phyloP scores from a whole-genome alignment of 2,797 vertebrate genomes.

The Brachyrhaphis roseni region DNA sequence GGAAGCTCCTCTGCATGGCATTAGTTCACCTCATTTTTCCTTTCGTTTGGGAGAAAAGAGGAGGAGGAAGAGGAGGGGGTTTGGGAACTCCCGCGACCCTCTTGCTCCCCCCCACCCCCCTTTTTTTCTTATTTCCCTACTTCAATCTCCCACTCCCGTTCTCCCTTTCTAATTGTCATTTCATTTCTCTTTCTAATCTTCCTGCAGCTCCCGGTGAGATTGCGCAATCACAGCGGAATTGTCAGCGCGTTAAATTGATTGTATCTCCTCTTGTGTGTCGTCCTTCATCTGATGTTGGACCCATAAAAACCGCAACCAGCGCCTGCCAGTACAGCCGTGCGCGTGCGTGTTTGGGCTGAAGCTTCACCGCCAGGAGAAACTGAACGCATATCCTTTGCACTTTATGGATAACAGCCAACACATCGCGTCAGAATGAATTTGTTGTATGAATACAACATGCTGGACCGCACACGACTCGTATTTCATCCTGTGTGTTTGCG shows the following conservation, averaged over 20 bases:
- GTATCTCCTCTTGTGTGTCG: constrained; percentile 55
- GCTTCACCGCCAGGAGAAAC: constrained; percentile 49
- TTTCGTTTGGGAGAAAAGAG: constrained; percentile 78
- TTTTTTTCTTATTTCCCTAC: constrained; percentile 35
- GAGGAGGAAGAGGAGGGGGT: constrained; percentile 78
- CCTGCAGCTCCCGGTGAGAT: constrained; percentile 73
- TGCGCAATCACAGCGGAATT: constrained; percentile 74
- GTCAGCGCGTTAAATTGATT: constrained; percentile 78
- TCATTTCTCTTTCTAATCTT: constrained; percentile 62
- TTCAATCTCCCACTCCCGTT: constrained; percentile 24
- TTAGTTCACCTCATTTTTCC: constrained; percentile 54
- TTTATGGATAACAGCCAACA: constrained; percentile 60
- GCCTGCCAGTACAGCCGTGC: constrained; percentile 8
- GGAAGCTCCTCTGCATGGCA: constrained; percentile 87
- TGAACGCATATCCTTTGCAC: constrained; percentile 60
- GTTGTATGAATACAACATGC: constrained; percentile 50
- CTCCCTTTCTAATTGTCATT: constrained; percentile 53
- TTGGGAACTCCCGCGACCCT: not conserved
- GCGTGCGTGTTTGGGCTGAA: not conserved
- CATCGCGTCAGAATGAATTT: constrained; percentile 63
- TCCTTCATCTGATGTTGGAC: constrained; percentile 59
- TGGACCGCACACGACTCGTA: constrained; percentile 24
- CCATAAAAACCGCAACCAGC: constrained; percentile 47
- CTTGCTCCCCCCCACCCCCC: not conserved
- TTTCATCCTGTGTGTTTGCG: constrained; percentile 24